Conservation (phyloP, 2,888 invertebrate genomes). For the Altica lythri region DNA sequence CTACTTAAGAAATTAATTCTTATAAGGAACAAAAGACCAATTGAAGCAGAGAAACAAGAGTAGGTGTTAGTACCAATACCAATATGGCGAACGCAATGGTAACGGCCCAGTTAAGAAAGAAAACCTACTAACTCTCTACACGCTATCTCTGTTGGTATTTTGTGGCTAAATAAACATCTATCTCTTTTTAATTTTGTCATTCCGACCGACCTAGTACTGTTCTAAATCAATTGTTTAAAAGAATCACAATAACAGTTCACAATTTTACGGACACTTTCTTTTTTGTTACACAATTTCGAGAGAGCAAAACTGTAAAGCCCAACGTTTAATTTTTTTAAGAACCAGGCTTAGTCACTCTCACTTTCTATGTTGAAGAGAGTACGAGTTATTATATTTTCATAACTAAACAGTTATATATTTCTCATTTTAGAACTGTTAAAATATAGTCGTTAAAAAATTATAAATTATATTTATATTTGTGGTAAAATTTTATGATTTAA, state of each 20-base stretch:
- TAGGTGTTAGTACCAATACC: not conserved
- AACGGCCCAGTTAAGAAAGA: conserved; percentile 1
- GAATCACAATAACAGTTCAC: conserved; percentile 21
- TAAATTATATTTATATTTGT: too few species aligned
- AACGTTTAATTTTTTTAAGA: too few species aligned
- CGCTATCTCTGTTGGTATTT: not conserved
- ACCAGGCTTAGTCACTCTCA: too few species aligned
- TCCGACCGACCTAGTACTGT: conserved; percentile 15
- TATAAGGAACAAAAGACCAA: not conserved
- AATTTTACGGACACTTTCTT: conserved; percentile 35
- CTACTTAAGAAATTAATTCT: not conserved
- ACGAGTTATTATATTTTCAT: too few species aligned
- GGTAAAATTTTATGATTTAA: too few species aligned
- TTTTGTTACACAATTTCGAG: conserved; percentile 33
- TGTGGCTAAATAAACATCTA: too few species aligned
- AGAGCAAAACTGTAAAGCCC: too few species aligned
- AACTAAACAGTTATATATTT: too few species aligned
- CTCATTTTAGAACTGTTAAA: too few species aligned
- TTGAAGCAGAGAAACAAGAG: not conserved
- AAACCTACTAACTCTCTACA: not conserved
- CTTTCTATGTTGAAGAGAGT: too few species aligned
- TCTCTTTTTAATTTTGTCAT: conserved; percentile 5
- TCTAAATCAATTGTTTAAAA: conserved; percentile 36
- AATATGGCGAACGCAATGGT: not conserved
- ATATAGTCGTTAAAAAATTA: too few species aligned